These are phyloP conservation scores for Avahi laniger DNA, from an alignment of 2,797 vertebrate genomes.

Conservation along the genomic window DNA sequence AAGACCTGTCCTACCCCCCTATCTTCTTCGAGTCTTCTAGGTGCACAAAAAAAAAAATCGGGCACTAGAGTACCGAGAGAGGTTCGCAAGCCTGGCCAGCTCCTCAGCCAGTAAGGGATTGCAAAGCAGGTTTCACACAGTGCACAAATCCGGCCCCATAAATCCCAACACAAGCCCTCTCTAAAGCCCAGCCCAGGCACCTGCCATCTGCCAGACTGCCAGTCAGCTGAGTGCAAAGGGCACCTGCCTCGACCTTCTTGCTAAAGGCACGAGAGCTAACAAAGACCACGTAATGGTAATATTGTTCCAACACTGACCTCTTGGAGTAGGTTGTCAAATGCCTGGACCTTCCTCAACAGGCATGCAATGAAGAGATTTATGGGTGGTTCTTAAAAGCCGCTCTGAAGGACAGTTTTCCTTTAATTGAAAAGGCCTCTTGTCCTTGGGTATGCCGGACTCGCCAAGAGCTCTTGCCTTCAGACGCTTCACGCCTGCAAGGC, in stretches of 20 bases:
- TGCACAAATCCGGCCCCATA: background rate
- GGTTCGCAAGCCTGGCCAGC: background rate
- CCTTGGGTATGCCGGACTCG: background rate
- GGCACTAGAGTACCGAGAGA: background rate
- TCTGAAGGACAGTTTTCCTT: background rate
- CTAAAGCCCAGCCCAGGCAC: accelerated
- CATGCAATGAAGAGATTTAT: background rate
- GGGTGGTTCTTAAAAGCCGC: background rate
- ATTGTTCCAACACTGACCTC: background rate
- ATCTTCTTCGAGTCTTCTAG: background rate
- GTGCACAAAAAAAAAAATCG: too few species aligned
- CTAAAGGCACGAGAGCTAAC: background rate
- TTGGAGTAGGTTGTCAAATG: background rate
- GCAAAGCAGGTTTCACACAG: background rate
- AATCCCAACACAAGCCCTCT: background rate
- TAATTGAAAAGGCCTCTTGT: background rate
- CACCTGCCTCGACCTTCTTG: background rate
- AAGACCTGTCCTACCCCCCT: background rate
- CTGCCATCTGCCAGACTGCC: background rate
- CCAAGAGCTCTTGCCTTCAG: background rate
- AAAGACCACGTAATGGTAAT: background rate
- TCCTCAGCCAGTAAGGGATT: background rate
- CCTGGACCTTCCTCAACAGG: background rate
- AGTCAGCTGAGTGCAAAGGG: background rate
- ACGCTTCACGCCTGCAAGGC: background rate